Evolutionary conservation across 2,113 vertebrate genomes (phyloP).

Genomic region (Colaptes auratus): DNA sequence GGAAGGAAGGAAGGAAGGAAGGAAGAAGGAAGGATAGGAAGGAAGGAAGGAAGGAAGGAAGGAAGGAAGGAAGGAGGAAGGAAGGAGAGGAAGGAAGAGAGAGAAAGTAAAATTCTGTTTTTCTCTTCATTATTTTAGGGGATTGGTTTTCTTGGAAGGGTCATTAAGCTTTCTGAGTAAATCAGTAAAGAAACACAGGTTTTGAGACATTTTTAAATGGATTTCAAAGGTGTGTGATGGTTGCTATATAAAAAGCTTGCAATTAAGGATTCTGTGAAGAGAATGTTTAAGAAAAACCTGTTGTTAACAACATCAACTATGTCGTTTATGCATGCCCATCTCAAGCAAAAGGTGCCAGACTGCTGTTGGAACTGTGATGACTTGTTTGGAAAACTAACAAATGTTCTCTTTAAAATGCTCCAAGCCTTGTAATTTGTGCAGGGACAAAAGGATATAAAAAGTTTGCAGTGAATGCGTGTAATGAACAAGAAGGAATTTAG

Average conservation of each 20-base stretch:
- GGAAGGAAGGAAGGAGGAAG: no score
- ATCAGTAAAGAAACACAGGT: neutral
- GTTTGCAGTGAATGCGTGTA: neutral
- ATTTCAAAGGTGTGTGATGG: neutral
- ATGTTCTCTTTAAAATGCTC: neutral
- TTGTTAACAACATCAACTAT: neutral
- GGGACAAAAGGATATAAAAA: neutral
- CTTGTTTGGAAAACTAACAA: neutral
- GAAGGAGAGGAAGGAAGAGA: no score
- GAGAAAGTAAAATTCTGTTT: neutral
- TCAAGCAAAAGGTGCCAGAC: neutral
- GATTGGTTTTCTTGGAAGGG: neutral
- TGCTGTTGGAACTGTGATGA: neutral
- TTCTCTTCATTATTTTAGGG: neutral
- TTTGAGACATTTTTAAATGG: neutral
- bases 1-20: no score
- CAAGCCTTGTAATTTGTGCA: neutral
- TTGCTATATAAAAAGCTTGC: neutral
- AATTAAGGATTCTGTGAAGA: neutral
- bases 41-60: no score
- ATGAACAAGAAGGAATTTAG: neutral
- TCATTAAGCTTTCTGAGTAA: neutral
- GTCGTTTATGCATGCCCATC: neutral
- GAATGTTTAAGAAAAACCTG: neutral
- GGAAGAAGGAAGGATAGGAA: no score